phyloP scores from a whole-genome alignment of 2,113 vertebrate species.

The Riparia riparia region DNA sequence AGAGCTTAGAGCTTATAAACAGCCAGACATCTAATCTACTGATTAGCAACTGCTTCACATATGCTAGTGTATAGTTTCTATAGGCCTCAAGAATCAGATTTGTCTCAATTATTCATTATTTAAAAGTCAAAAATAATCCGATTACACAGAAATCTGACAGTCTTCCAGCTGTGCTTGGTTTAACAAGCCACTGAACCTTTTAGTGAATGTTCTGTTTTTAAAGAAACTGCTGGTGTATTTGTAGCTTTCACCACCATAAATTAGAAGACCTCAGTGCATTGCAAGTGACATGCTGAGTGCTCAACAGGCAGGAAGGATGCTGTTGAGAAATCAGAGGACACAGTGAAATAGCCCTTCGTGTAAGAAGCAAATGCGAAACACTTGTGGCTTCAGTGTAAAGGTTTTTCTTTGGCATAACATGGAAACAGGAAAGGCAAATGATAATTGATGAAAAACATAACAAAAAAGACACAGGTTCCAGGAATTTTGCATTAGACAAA shows the following conservation, averaged over 20 bases:
- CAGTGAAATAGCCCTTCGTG: conserved; percentile 10
- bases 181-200: not conserved
- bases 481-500: conserved; percentile 55
- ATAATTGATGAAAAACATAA: conserved; percentile 51
- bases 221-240: not conserved
- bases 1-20: not conserved
- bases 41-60: not conserved
- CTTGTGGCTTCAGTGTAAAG: conserved; percentile 48
- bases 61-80: not conserved
- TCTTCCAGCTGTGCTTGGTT: not conserved
- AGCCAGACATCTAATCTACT: not conserved
- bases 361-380: conserved; percentile 63
- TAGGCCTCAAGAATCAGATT: not conserved
- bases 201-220: not conserved
- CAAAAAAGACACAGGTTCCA: conserved; percentile 50
- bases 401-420: conserved; percentile 50
- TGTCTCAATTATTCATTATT: not conserved
- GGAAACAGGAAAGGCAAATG: conserved; percentile 45
- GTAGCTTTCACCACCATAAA: not conserved
- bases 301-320: not conserved
- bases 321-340: conserved; percentile 36
- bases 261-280: not conserved
- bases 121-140: not conserved
- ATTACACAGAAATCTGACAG: not conserved
- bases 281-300: not conserved